Evolutionary conservation across 2,113 vertebrate genomes (phyloP).

Genomic region (Xenopus borealis): DNA sequence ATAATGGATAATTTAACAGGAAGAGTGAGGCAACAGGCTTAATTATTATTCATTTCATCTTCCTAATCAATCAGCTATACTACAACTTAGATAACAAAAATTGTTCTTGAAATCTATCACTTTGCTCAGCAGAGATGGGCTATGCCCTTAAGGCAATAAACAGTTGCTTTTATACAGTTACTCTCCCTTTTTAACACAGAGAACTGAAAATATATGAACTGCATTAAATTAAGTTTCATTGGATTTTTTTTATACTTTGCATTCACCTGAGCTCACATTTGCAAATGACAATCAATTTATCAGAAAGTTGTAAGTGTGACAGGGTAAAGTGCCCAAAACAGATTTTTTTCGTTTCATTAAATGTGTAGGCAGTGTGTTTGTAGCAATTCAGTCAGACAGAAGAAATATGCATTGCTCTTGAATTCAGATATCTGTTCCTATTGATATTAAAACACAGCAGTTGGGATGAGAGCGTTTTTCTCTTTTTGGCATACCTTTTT

Average conservation of each 20-base stretch:
- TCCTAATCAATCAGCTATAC: neutral
- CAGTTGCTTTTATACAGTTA: neutral
- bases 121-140: neutral
- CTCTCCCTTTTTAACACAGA: neutral
- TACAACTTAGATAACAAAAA: constrained; percentile 4
- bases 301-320: neutral
- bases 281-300: neutral
- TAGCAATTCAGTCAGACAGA: no score
- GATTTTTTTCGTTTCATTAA: neutral
- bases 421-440: no score
- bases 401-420: no score
- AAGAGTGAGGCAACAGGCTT: constrained; percentile 25
- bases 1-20: neutral
- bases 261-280: neutral
- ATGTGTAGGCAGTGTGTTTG: neutral
- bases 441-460: no score
- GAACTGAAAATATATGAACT: neutral
- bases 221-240: neutral
- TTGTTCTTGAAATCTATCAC: neutral
- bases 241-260: neutral
- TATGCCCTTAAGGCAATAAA: neutral
- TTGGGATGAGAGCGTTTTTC: no score
- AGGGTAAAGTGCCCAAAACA: neutral
- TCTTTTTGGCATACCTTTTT: no score
- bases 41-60: neutral